Evolutionary conservation across 37 sponge, comb jelly and placozoan genomes (phyloP), one percentile per base, ranked within the genome.

Genomic region (Aphrocallistes beatrix): DNA sequence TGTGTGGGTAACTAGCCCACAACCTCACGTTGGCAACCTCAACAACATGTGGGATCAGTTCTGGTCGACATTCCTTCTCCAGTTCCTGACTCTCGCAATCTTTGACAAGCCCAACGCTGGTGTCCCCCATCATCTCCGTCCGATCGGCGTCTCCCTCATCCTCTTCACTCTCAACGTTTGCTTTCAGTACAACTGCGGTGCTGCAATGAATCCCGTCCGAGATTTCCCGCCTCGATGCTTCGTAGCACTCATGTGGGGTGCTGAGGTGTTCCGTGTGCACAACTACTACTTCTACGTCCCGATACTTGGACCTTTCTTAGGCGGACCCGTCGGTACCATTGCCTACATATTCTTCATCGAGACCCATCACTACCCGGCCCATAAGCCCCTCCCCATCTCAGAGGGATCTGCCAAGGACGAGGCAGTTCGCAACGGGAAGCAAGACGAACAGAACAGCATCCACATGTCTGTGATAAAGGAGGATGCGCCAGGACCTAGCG

Each of bases 131-230:
- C 88, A 90, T 21, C 51, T 92, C 23, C 87, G 90, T 48, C 95
- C 95, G 37, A 38, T 94, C n/a, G 36, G 85, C 36, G 89, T 94
- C 82, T 92, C 92, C 6, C 39, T 90, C 1, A 32, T 86, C 0
- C 83, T 94, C 51, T 84, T 83, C 47, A 85, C 86, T 13, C 88
- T 94, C 51, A 92, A 92, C 3, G 85, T 38, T 37, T 88, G 92
- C 37, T 91, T 91, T 51, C 91, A 91, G 25, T 85, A 82, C 82
- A 94, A 94, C 86, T 81, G 85, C 37, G 95, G 95, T 47, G 90
- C 90, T 50, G 92, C 92, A 50, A 90, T 94, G 60, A 94, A 94
- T 49, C 95, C 95, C 39, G 95, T 93, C 39, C 50, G 95, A 42
- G 95, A 94, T 81, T 84, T 94, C 69, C 88, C 89, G n/a, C 95